These are phyloP conservation scores for Metopia argyrocephala DNA, from an alignment of 2,888 invertebrate genomes.

Conservation along the genomic window DNA sequence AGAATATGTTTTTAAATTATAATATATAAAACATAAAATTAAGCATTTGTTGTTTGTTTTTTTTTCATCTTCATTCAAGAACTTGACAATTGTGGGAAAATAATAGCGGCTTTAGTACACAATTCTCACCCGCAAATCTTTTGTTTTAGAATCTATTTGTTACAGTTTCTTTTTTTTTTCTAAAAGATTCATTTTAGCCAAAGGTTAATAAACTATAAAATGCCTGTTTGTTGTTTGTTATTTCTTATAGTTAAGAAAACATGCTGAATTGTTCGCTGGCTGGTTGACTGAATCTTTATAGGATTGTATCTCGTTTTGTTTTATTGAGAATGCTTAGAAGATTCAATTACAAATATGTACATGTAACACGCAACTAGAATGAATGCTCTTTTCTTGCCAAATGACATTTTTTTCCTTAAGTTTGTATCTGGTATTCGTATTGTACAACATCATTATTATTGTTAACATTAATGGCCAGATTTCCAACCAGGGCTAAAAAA, in stretches of 20 bases:
- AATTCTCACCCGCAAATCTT: constrained; percentile 43
- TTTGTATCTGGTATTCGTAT: constrained; percentile 13
- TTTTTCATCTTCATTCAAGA: background rate
- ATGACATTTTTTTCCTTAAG: constrained; percentile 48
- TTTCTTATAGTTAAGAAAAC: background rate
- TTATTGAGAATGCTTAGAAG: constrained; percentile 22
- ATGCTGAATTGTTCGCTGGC: background rate
- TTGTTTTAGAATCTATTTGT: constrained; percentile 12
- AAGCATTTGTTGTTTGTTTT: constrained; percentile 27
- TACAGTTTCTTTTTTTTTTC: background rate
- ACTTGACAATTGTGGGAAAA: constrained; percentile 44
- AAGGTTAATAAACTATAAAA: constrained; percentile 54
- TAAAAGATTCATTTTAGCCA: background rate
- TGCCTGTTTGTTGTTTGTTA: constrained; percentile 11
- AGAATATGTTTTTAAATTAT: constrained; percentile 24
- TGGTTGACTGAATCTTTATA: background rate
- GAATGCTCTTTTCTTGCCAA: constrained; percentile 5
- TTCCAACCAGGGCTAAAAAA: constrained; percentile 30
- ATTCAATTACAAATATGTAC: constrained; percentile 60
- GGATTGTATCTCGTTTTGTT: constrained; percentile 9
- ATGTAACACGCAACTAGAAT: constrained; percentile 58
- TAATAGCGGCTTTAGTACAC: background rate
- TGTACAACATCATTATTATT: background rate
- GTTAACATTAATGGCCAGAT: constrained; percentile 11
- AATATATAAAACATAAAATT: constrained; percentile 28